Evolutionary conservation across 2,113 vertebrate genomes (phyloP).

Genomic region (Scytalopus superciliaris): DNA sequence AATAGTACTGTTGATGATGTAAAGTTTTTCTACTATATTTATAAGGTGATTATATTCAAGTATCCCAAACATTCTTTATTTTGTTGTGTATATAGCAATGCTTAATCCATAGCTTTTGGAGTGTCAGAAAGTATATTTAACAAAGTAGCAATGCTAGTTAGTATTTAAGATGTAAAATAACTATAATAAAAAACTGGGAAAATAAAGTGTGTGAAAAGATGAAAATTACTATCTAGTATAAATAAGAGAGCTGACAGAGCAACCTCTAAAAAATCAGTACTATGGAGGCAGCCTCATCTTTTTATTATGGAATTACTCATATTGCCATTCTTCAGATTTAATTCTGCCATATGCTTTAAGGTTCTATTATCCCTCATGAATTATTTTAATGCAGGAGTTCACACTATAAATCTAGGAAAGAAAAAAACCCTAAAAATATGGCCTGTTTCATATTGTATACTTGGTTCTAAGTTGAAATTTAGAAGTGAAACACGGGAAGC

Average conservation of each 20-base stretch:
- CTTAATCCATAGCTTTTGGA: not conserved
- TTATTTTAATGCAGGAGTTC: not conserved
- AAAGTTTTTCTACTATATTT: not conserved
- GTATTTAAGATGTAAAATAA: not conserved
- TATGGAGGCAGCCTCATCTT: not conserved
- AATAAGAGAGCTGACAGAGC: not conserved
- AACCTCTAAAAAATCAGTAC: not conserved
- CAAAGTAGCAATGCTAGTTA: not conserved
- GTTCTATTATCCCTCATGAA: slow-evolving; percentile 16
- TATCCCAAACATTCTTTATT: not conserved
- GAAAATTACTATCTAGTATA: slow-evolving; percentile 6
- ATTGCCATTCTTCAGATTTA: slow-evolving; percentile 15
- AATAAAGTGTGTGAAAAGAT: not conserved
- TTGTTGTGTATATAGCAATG: not conserved
- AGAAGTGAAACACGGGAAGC: not conserved
- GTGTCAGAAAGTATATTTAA: not conserved
- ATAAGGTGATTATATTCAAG: not conserved
- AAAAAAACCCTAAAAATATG: not conserved
- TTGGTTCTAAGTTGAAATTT: slow-evolving; percentile 13
- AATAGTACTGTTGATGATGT: not conserved
- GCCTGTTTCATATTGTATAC: not conserved
- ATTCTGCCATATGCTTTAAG: not conserved
- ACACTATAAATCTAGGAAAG: not conserved
- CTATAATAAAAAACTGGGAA: not conserved
- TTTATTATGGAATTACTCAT: slow-evolving; percentile 34